Conservation (phyloP, 2,888 invertebrate species). For the Schrankia costaestrigalis region DNA sequence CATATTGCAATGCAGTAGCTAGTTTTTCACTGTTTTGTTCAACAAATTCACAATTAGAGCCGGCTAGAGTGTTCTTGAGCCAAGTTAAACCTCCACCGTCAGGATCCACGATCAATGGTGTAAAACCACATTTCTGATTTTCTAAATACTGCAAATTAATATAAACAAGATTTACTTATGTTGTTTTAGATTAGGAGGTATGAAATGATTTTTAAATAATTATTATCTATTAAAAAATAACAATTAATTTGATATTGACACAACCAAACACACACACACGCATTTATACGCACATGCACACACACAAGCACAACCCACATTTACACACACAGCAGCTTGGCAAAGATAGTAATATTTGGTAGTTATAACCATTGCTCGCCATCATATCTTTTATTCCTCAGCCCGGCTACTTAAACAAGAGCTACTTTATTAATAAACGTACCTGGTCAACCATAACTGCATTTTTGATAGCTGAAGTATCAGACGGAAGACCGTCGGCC, state of each 20-base stretch:
- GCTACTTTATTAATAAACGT: slow-evolving; percentile 9
- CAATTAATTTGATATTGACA: too few species aligned
- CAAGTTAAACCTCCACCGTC: slow-evolving; percentile 91
- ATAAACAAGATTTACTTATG: neutral
- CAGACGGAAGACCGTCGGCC: slow-evolving; percentile 90
- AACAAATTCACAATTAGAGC: slow-evolving; percentile 86
- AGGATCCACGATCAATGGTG: slow-evolving; percentile 94
- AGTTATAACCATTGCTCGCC: neutral
- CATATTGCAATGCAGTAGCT: slow-evolving; percentile 86
- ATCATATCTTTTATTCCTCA: too few species aligned
- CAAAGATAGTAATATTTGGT: too few species aligned
- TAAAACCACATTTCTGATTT: slow-evolving; percentile 72
- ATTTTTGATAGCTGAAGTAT: slow-evolving; percentile 89
- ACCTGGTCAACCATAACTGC: slow-evolving; percentile 89
- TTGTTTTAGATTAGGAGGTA: too few species aligned
- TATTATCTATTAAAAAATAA: too few species aligned
- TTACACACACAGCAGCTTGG: too few species aligned
- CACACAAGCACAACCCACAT: too few species aligned
- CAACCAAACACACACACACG: too few species aligned
- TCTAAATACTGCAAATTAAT: slow-evolving; percentile 45
- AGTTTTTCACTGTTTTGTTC: slow-evolving; percentile 89
- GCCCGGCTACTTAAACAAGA: neutral
- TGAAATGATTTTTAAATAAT: too few species aligned
- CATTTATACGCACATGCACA: too few species aligned
- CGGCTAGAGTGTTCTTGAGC: slow-evolving; percentile 85